Evolutionary conservation across 2,113 vertebrate species (phyloP), one percentile per base, ranked within the genome.

Genomic region (Istiophorus platypterus): DNA sequence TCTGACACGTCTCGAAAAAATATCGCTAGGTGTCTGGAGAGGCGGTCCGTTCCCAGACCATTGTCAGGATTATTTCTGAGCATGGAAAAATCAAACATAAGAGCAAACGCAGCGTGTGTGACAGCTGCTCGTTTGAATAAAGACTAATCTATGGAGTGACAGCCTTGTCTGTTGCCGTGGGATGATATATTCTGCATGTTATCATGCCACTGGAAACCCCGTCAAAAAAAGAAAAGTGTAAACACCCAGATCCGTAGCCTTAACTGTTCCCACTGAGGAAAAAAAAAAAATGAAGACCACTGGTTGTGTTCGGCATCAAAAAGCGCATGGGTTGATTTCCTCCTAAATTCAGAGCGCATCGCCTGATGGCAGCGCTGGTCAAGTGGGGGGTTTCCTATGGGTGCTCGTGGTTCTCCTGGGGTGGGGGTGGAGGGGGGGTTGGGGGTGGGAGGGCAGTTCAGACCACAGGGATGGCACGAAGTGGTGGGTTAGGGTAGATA

Each of bases 291-390:
- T n/a, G 41, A 79, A 88, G 78, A 90, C 57, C 75, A 76, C 71
- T 39, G 76, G 63, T 66, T 81, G 81, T 65, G 74, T 56, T 79
- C 75, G 65, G 71, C 81, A 79, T 89, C 70, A 89, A 85, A 85
- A 88, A 73, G 76, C 74, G 84, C 64, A 82, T 0, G 64, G 81
- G 59, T 63, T 63, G 84, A 87, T 89, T 85, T 85, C 84, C 79
- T 88, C 84, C 74, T 65, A 62, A 70, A 86, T 87, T 91, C 87
- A 77, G 80, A 90, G 91, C 85, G 92, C 95, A 91, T 95, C 91
- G 92, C 92, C 88, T 76, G 84, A 85, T 91, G 85, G 93, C 92
- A 91, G 91, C 91, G 93, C 91, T 90, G 91, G 94, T 95, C 94
- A 91, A 90, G 85, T 81, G 77, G 87, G 72, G 72, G 91, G 76